These are phyloP conservation scores for Calliopum simillimum DNA, from an alignment of 2,888 invertebrate species.

Conservation along the genomic window DNA sequence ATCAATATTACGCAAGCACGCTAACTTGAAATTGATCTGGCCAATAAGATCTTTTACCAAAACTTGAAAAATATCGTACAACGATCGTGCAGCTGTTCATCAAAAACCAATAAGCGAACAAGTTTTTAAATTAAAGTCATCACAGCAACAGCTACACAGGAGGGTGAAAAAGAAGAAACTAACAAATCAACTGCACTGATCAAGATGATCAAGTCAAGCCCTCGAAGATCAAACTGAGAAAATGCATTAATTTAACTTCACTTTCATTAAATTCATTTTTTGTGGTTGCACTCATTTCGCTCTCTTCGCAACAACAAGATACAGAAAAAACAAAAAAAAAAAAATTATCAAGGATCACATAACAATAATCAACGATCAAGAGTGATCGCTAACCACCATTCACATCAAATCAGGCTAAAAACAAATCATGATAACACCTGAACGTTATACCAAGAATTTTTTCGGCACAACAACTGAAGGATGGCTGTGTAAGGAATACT, in stretches of 20 bases:
- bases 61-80: too few species aligned
- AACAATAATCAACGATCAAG: conserved; percentile 14
- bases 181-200: too few species aligned
- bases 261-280: conserved; percentile 19
- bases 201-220: too few species aligned
- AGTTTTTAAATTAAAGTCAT: too few species aligned
- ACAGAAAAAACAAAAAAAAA: not conserved
- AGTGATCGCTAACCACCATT: not conserved
- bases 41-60: too few species aligned
- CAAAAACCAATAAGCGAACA: too few species aligned
- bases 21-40: too few species aligned
- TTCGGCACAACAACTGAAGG: conserved; percentile 12
- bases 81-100: too few species aligned
- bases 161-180: too few species aligned
- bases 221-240: not conserved
- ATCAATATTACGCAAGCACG: too few species aligned
- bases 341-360: conserved; percentile 11
- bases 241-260: conserved; percentile 7
- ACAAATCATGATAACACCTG: conserved; percentile 27
- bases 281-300: not conserved
- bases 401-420: conserved; percentile 23
- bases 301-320: too few species aligned
- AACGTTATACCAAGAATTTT: conserved; percentile 20
- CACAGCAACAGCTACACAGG: too few species aligned
- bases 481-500: not conserved